Percentiles rank a stretch among this genome's conserved stretches.
Evolutionary conservation across 2,888 invertebrate genomes (phyloP).

Genomic region (Drosophila robusta): DNA sequence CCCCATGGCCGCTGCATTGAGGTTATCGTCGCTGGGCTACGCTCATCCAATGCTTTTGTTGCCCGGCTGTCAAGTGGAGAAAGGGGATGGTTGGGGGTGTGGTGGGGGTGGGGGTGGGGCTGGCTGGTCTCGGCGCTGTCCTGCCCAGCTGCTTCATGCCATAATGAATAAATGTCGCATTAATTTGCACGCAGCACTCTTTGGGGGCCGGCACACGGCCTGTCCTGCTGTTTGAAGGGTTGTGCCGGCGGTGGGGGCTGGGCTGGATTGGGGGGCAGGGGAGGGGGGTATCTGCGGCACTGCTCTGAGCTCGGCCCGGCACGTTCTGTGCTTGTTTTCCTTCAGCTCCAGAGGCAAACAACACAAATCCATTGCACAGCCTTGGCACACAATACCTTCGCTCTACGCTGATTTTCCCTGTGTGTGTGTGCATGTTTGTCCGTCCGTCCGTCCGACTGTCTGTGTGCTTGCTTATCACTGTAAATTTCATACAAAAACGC

Average conservation of each 20-base stretch:
- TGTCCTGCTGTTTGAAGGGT: background rate
- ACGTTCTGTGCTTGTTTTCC: conserved; percentile 51
- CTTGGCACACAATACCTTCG: conserved; percentile 46
- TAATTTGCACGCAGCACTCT: conserved; percentile 68
- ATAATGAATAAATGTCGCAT: conserved; percentile 74
- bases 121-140: background rate
- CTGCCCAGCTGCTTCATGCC: conserved; percentile 52
- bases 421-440: conserved; percentile 13
- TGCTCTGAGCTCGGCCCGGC: conserved; percentile 27
- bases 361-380: conserved; percentile 37
- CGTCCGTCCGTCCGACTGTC: background rate
- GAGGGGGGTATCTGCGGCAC: too few relatives aligned
- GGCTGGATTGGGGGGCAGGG: too few relatives aligned
- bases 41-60: conserved; percentile 46
- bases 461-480: conserved; percentile 19
- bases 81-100: too few relatives aligned
- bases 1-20: conserved; percentile 29
- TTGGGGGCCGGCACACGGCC: conserved; percentile 13
- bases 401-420: conserved; percentile 19
- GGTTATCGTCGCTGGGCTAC: conserved; percentile 40
- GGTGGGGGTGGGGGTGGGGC: background rate
- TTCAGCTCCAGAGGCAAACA: conserved; percentile 52
- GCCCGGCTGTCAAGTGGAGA: conserved; percentile 50
- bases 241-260: background rate
- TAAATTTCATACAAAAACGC: conserved; percentile 53